These are phyloP conservation scores for Agapornis roseicollis DNA, from an alignment of 2,113 vertebrate species.

Conservation along the genomic window DNA sequence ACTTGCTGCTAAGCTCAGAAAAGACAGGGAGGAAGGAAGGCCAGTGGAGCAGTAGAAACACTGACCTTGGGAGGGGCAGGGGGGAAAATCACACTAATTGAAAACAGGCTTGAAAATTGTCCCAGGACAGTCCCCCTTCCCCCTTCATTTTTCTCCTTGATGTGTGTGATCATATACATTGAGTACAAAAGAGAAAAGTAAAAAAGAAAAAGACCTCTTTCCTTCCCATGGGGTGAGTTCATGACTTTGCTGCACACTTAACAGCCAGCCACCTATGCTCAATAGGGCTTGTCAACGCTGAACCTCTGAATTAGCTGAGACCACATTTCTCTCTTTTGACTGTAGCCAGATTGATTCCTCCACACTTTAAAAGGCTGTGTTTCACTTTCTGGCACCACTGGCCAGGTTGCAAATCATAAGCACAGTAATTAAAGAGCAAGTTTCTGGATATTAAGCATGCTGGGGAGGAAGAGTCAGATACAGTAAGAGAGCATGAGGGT, in stretches of 20 bases:
- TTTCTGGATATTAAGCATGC: slow-evolving; percentile 34
- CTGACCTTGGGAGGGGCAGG: neutral
- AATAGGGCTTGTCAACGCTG: slow-evolving; percentile 1
- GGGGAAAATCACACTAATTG: slow-evolving; percentile 45
- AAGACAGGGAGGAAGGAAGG: neutral
- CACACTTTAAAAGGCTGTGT: slow-evolving; percentile 50
- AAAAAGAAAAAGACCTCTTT: neutral
- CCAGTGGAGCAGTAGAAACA: neutral
- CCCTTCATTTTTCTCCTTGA: rapidly evolving
- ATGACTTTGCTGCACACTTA: slow-evolving; percentile 2
- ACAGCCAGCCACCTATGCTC: neutral
- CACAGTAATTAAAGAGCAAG: slow-evolving; percentile 56
- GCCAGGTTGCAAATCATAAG: slow-evolving; percentile 68
- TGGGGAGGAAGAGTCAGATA: neutral
- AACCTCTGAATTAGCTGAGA: slow-evolving; percentile 34
- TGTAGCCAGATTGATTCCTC: slow-evolving; percentile 31
- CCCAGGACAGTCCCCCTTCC: neutral
- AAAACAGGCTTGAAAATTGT: slow-evolving; percentile 65
- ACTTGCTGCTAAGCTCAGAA: neutral
- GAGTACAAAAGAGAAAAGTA: neutral
- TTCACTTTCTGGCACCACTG: slow-evolving; percentile 49
- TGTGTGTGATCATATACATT: neutral
- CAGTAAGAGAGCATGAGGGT: rapidly evolving
- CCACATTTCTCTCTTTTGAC: slow-evolving; percentile 56
- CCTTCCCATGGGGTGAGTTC: slow-evolving; percentile 1